Evolutionary conservation across 2,113 vertebrate species (phyloP).

Genomic region (Syngnathus floridae): DNA sequence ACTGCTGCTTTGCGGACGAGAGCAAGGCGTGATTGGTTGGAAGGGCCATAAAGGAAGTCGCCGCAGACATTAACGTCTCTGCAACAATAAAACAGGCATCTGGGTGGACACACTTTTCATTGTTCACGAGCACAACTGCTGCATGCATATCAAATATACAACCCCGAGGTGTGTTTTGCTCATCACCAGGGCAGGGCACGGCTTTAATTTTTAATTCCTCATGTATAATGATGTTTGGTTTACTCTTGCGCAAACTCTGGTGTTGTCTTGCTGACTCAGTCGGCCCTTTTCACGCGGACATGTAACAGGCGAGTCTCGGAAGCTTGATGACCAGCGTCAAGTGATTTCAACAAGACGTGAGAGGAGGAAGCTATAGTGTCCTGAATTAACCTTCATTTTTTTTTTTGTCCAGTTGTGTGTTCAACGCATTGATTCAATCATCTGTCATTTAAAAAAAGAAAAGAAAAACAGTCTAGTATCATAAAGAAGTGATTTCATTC

Average conservation of each 20-base stretch:
- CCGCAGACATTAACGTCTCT: slow-evolving; percentile 50
- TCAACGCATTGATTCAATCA: too few species aligned
- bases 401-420: too few species aligned
- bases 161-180: slow-evolving; percentile 9
- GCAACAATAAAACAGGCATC: slow-evolving; percentile 37
- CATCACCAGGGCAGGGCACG: background rate
- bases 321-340: background rate
- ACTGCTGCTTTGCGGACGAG: slow-evolving; percentile 42
- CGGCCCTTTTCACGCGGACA: background rate
- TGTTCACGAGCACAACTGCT: slow-evolving; percentile 32
- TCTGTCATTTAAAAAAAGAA: too few species aligned
- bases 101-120: slow-evolving; percentile 27
- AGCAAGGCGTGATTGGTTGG: slow-evolving; percentile 71
- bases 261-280: background rate
- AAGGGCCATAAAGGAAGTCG: slow-evolving; percentile 59
- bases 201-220: slow-evolving; percentile 22
- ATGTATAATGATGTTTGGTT: slow-evolving; percentile 13
- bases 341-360: too few species aligned
- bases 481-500: too few species aligned
- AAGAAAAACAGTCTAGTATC: too few species aligned
- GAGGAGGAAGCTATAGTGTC: too few species aligned
- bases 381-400: too few species aligned
- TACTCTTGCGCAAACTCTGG: slow-evolving; percentile 1
- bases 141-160: slow-evolving; percentile 20
- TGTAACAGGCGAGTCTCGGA: background rate